phyloP scores from a whole-genome alignment of 2,113 vertebrate genomes.

The Perca fluviatilis region DNA sequence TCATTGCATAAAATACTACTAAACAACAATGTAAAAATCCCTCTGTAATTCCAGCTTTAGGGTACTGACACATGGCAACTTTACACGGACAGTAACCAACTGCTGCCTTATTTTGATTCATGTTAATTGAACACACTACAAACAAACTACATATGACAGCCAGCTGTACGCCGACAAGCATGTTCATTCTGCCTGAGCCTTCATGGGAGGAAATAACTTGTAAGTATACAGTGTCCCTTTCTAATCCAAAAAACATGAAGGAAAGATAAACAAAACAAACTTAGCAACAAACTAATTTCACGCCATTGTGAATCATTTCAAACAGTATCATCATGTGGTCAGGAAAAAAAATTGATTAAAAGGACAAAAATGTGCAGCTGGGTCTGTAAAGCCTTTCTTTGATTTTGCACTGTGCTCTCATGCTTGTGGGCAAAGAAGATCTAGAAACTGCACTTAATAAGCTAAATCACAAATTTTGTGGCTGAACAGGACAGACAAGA shows the following conservation, averaged over 20 bases:
- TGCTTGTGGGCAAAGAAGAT: background rate
- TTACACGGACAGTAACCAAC: background rate
- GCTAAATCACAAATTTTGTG: too few species aligned
- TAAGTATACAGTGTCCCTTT: background rate
- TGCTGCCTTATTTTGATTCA: background rate
- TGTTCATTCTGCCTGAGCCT: background rate
- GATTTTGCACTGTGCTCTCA: background rate
- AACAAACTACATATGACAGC: background rate
- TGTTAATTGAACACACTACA: background rate
- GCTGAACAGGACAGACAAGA: background rate
- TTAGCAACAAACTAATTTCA: background rate
- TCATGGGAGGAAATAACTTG: background rate
- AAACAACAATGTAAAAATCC: background rate
- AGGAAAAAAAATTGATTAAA: background rate
- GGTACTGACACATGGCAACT: background rate
- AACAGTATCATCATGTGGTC: background rate
- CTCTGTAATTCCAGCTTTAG: background rate
- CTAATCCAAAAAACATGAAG: background rate
- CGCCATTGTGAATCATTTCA: background rate
- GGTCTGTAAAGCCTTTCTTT: background rate
- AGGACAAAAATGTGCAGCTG: background rate
- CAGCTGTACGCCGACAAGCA: background rate
- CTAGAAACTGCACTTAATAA: background rate
- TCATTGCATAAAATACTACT: background rate
- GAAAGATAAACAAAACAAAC: background rate